Conservation (phyloP, 1,140 invertebrate species). For the Magallana angulata region DNA sequence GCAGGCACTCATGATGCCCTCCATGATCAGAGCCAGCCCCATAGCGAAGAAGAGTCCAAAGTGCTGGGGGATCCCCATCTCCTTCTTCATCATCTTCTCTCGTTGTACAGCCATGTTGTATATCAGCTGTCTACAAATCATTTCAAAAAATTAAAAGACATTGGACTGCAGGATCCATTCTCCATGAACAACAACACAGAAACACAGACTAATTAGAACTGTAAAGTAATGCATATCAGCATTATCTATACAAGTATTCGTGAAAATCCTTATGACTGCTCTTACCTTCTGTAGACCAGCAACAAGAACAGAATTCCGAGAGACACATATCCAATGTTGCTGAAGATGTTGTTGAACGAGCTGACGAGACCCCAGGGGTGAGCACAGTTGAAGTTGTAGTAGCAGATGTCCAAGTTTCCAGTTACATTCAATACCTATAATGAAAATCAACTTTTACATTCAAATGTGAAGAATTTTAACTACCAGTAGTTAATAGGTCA, state of each 20-base stretch:
- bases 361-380: constrained; percentile 85
- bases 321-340: constrained; percentile 93
- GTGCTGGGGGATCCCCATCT: constrained; percentile 90
- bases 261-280: no score
- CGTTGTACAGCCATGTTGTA: background rate
- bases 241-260: no score
- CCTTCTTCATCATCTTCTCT: constrained; percentile 51
- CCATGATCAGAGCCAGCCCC: constrained; percentile 91
- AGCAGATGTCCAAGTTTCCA: constrained; percentile 94
- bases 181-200: no score
- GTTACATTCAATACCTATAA: constrained; percentile 87
- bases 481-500: no score
- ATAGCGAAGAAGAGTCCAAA: constrained; percentile 94
- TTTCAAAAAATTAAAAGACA: no score
- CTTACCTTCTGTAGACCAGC: constrained; percentile 76
- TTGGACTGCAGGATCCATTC: no score
- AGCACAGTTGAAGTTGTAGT: constrained; percentile 94
- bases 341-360: constrained; percentile 87
- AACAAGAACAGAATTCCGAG: constrained; percentile 85
- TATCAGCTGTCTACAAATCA: background rate
- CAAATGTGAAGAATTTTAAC: no score
- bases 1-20: constrained; percentile 92
- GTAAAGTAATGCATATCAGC: no score
- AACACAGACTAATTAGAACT: no score
- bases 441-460: background rate